A percentile compares a stretch with the other conserved stretches of the same genome.
Conservation (phyloP, 2,888 invertebrate genomes). For the Lithophane socia region DNA sequence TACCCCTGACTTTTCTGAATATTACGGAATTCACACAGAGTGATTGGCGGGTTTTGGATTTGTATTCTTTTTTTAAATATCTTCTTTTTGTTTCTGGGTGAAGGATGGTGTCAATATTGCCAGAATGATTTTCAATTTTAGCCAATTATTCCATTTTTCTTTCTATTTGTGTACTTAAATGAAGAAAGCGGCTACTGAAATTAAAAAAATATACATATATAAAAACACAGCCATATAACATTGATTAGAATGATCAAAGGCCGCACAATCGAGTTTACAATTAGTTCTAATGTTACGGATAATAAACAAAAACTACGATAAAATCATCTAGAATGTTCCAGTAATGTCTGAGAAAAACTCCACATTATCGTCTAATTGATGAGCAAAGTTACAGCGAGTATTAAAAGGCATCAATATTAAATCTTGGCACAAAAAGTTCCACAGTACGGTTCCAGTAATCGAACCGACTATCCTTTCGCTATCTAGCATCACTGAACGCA, state of each 20-base stretch:
- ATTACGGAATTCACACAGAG: conserved; percentile 57
- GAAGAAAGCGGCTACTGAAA: too few relatives aligned
- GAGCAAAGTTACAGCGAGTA: conserved; percentile 41
- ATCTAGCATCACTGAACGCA: conserved; percentile 57
- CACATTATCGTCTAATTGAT: conserved; percentile 46
- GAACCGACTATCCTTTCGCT: conserved; percentile 57
- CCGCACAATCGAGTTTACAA: conserved; percentile 31
- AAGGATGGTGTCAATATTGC: not conserved
- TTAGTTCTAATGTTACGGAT: conserved; percentile 36
- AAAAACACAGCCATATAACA: not conserved
- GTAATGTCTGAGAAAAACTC: conserved; percentile 35
- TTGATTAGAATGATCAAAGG: not conserved
- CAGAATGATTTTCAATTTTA: not conserved
- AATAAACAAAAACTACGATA: conserved; percentile 42
- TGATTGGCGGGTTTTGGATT: conserved; percentile 58
- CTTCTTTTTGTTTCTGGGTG: not conserved
- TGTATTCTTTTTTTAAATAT: conserved; percentile 6
- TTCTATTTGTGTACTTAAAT: too few relatives aligned
- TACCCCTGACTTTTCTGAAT: conserved; percentile 83
- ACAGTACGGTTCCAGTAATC: conserved; percentile 57
- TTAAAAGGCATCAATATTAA: conserved; percentile 59
- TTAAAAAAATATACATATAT: too few relatives aligned
- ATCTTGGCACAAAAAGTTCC: conserved; percentile 49
- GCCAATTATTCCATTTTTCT: not conserved
- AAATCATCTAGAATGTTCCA: conserved; percentile 30